A percentile compares a stretch with the other conserved stretches of the same genome.
Evolutionary conservation across 2,797 vertebrate species (phyloP).

Genomic region (Cuculus canorus): DNA sequence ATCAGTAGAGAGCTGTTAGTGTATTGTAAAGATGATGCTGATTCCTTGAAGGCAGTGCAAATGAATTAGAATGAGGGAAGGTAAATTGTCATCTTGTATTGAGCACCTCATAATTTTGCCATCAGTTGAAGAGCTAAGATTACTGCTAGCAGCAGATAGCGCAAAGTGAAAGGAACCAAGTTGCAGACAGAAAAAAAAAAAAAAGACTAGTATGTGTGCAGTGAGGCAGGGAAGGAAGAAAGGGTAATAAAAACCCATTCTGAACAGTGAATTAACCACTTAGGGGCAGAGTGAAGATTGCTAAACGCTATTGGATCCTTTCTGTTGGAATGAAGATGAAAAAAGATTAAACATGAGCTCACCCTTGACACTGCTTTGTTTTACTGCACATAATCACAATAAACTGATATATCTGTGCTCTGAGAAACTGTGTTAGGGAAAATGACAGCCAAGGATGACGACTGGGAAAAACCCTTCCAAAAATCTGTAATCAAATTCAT

Average conservation of each 20-base stretch:
- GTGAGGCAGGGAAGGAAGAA: conserved; percentile 43
- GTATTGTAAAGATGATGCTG: conserved; percentile 20
- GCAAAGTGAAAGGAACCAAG: conserved; percentile 48
- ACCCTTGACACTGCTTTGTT: background rate
- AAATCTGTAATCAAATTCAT: background rate
- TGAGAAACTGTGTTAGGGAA: background rate
- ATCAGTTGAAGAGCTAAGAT: conserved; percentile 65
- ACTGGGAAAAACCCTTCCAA: background rate
- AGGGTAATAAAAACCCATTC: conserved; percentile 41
- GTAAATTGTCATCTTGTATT: conserved; percentile 46
- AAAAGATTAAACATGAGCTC: background rate
- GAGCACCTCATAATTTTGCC: conserved; percentile 70
- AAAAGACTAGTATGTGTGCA: background rate
- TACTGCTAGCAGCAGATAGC: conserved; percentile 55
- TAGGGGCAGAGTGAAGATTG: background rate
- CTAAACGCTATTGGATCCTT: background rate
- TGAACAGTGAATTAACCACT: conserved; percentile 55
- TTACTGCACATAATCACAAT: background rate
- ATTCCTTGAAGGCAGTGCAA: conserved; percentile 34
- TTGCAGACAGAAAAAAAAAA: conserved; percentile 1
- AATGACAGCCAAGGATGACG: background rate
- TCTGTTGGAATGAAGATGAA: background rate
- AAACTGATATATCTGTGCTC: background rate
- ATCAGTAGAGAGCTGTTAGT: conserved; percentile 25
- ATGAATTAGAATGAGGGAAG: conserved; percentile 67